Evolutionary conservation across 2,113 vertebrate genomes (phyloP).

Genomic region (Crotalus viridis): DNA sequence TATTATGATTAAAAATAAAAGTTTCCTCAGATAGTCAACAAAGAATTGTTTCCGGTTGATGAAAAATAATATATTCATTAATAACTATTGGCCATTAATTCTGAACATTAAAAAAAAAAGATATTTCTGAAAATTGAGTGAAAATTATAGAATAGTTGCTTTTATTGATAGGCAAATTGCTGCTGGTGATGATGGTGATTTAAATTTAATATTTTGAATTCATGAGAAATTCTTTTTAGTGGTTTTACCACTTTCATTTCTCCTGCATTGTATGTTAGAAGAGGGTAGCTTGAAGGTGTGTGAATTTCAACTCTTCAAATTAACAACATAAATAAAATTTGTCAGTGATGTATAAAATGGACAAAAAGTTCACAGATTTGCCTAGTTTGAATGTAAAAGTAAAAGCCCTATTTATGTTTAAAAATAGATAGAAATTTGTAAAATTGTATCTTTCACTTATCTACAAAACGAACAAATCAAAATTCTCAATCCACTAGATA

Average conservation of each 20-base stretch:
- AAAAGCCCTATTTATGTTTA: background rate
- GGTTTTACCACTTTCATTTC: background rate
- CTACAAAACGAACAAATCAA: background rate
- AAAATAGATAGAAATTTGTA: background rate
- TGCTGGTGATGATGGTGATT: background rate
- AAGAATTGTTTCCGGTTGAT: conserved; percentile 64
- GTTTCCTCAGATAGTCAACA: conserved; percentile 66
- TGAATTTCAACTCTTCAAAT: background rate
- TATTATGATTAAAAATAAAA: conserved; percentile 23
- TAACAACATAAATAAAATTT: background rate
- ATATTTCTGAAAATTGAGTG: background rate
- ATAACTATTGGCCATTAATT: conserved; percentile 62
- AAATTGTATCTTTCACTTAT: background rate
- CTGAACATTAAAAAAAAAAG: conserved; percentile 48
- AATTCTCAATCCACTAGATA: background rate
- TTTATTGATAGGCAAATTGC: background rate
- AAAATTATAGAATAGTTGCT: background rate
- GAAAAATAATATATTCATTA: conserved; percentile 63
- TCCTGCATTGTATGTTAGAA: background rate
- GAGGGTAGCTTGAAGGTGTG: background rate
- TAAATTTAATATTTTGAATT: background rate
- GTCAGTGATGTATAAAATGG: background rate
- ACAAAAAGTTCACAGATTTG: background rate
- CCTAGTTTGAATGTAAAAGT: background rate
- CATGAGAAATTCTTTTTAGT: background rate